phyloP scores from a whole-genome alignment of 1,140 invertebrate genomes.

The Drosophila repletoides region DNA sequence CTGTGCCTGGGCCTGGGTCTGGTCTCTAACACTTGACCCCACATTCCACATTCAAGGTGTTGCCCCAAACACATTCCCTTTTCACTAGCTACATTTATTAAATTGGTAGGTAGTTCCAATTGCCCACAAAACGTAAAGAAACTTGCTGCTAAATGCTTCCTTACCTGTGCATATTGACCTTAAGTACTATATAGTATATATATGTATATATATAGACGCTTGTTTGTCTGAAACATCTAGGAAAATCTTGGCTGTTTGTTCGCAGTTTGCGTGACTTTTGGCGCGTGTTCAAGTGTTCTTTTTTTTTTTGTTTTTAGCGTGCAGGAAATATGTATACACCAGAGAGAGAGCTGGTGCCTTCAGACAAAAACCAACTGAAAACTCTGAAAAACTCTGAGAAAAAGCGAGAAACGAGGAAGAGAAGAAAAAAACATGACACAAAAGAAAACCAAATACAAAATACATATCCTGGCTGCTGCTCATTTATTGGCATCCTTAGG shows the following conservation, averaged over 20 bases:
- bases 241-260: conserved; percentile 6
- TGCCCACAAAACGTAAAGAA: background rate
- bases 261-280: conserved; percentile 10
- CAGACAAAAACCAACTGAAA: conserved; percentile 5
- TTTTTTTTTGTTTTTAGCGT: conserved; percentile 6
- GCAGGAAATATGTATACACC: background rate
- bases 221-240: background rate
- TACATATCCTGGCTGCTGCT: conserved; percentile 3
- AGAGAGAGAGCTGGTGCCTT: no score
- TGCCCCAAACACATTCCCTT: background rate
- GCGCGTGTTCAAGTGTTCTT: conserved; percentile 18
- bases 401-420: background rate
- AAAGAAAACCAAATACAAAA: conserved; percentile 25
- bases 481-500: background rate
- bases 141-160: background rate
- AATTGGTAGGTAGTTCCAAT: background rate
- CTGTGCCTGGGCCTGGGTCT: no score
- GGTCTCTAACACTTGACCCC: no score
- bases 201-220: no score
- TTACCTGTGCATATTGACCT: no score
- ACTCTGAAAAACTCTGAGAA: no score
- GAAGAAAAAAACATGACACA: conserved; percentile 10
- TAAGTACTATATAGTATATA: no score
- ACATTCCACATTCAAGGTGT: no score
- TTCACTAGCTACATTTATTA: background rate